phyloP scores from a whole-genome alignment of 2,888 invertebrate species.

The Lasioglossum oenotherae region DNA sequence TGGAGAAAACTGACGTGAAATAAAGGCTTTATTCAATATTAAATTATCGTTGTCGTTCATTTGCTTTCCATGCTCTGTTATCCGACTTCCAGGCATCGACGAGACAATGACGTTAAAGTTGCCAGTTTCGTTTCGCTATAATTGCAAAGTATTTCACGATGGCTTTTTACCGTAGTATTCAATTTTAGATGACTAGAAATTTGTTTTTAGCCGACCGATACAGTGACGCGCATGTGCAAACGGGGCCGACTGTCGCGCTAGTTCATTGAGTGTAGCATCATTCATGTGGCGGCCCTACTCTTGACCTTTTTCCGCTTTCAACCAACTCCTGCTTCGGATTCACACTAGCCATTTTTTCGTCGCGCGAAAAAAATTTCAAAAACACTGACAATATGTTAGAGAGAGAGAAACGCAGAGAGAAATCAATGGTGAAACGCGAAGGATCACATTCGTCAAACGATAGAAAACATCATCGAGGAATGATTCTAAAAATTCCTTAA shows the following conservation, averaged over 20 bases:
- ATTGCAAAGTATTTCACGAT: not conserved
- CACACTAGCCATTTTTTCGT: slow-evolving; percentile 2
- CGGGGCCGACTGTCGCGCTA: not conserved
- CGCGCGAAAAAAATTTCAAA: not conserved
- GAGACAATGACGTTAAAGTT: not conserved
- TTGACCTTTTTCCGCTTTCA: not conserved
- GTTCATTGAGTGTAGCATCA: slow-evolving; percentile 11
- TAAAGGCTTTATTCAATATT: not conserved
- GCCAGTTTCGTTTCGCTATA: not conserved
- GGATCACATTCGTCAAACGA: not conserved
- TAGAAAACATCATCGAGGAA: not conserved
- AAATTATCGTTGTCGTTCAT: not conserved
- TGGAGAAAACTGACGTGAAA: not conserved
- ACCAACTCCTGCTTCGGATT: not conserved
- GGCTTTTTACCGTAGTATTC: not conserved
- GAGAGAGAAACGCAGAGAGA: not conserved
- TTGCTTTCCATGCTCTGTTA: not conserved
- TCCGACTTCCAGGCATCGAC: not conserved
- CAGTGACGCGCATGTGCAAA: not conserved
- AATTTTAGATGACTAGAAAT: not conserved
- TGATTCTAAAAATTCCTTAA: not conserved
- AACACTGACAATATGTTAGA: not conserved
- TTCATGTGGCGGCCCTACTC: slow-evolving; percentile 6
- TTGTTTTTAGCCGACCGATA: not conserved
- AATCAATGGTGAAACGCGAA: not conserved